Conservation (phyloP, 2,797 vertebrate species). For the Pipistrellus kuhlii region DNA sequence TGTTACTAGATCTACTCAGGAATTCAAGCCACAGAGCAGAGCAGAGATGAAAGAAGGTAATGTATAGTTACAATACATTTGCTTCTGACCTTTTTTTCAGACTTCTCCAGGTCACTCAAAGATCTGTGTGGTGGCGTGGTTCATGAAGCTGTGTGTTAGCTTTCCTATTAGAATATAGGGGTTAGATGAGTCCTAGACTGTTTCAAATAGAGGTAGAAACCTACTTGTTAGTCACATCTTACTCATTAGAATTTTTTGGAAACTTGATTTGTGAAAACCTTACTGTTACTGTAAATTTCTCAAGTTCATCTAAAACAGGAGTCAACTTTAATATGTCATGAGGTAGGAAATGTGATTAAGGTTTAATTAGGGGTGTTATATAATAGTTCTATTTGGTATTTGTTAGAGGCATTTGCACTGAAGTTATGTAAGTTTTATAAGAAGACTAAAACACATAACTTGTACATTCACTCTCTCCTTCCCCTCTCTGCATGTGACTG, state of each 20-base stretch:
- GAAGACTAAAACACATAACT: background rate
- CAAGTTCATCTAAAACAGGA: slow-evolving; percentile 18
- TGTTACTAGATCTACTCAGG: slow-evolving; percentile 52
- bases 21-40: slow-evolving; percentile 66
- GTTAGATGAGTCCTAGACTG: background rate
- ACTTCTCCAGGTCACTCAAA: background rate
- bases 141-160: background rate
- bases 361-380: background rate
- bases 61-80: background rate
- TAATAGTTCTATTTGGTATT: background rate
- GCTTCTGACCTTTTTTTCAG: background rate
- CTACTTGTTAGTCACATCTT: background rate
- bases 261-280: slow-evolving; percentile 27
- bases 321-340: background rate
- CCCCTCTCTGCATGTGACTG: background rate
- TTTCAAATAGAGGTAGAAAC: slow-evolving; percentile 26
- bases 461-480: background rate
- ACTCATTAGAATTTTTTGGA: slow-evolving; percentile 4
- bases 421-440: background rate
- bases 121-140: background rate
- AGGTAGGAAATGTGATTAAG: background rate
- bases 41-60: slow-evolving; percentile 84
- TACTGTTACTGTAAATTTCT: slow-evolving; percentile 36
- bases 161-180: background rate
- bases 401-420: background rate